Evolutionary conservation across 2,888 invertebrate species (phyloP), one percentile per base, ranked within the genome.

Genomic region (Odontothrips loti): DNA sequence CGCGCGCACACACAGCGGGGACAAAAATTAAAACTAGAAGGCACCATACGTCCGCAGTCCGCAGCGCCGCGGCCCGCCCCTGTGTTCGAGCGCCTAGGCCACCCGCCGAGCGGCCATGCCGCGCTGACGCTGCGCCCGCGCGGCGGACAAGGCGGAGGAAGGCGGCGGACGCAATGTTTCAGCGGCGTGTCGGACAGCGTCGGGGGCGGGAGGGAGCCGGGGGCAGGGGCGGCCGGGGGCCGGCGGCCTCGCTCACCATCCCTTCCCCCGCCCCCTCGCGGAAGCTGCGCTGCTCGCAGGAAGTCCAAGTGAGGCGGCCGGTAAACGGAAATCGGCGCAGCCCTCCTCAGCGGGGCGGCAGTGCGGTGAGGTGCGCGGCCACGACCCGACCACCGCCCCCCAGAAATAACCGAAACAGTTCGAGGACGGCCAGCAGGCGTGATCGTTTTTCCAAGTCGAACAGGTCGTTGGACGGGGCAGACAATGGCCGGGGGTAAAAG

Each of bases 341-440:
- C 34, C 34, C 34, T 6, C 34, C 2, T 2, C 34, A 43, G 34
- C 34, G 3, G 3, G 34, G 3, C 34, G 34, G 34, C n/a, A n/a
- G n/a, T n/a, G n/a, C n/a, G n/a, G n/a, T n/a, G n/a, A n/a, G n/a
- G n/a, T n/a, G n/a, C n/a, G n/a, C n/a, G n/a, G n/a, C n/a, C n/a
- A n/a, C n/a, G n/a, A n/a, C n/a, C 58, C 58, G 58, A 58, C 17
- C 58, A 17, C 58, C 58, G 15, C 58, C 58, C 20, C 58, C 58
- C 17, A 58, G 17, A 58, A 58, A 58, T 58, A 58, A 58, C 58
- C 58, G 58, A 58, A 58, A 58, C 58, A 58, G 58, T 58, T n/a
- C 58, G 58, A n/a, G 58, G 58, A n/a, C 58, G 58, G 58, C 58
- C 58, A 15, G 58, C 58, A 58, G 58, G 58, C 58, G 58, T 58